Evolutionary conservation across 2,888 invertebrate species (phyloP), one percentile per base, ranked within the genome.

Genomic region (Acholoe squamosa): DNA sequence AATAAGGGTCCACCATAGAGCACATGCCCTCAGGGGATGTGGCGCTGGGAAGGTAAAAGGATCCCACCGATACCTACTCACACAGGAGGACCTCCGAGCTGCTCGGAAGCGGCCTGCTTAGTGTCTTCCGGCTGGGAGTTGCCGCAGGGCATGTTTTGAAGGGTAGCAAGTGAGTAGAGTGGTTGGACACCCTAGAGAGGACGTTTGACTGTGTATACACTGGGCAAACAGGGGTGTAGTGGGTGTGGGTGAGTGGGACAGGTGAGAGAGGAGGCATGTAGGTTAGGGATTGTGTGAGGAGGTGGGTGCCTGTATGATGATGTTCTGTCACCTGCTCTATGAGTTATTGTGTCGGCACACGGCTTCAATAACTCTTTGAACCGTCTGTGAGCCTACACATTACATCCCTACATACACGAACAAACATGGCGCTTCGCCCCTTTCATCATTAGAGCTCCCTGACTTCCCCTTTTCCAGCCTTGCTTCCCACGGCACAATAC

Each of bases 401-500:
- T 43, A 43, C 43, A 43, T 7, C 43, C 43, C 43, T 43, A 43
- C 61, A 19, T 61, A n/a, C 25, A n/a, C 25, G 61, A n/a, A 61
- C 61, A n/a, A 61, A 61, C 61, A n/a, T 61, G 1, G 10, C 5
- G 10, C 43, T 22, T n/a, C 61, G 61, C 22, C 22, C 61, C 61
- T 61, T 61, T 61, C 61, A 61, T n/a, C 19, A n/a, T 19, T 61
- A 19, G 1, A 43, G 61, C 22, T 61, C 25, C 19, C 61, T 61
- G 61, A 61, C 61, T 61, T 61, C 61, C 61, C 19, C 61, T n/a
- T n/a, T 61, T 61, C 22, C 61, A 61, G 61, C 61, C 61, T n/a
- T 1, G 61, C 25, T 61, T 61, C 61, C 19, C 61, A 61, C 3
- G 22, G 22, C 25, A 61, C 61, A 61, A 61, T n/a, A 14, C 19